phyloP scores from a whole-genome alignment of 2,888 invertebrate species.

The Megamerina dolium region DNA sequence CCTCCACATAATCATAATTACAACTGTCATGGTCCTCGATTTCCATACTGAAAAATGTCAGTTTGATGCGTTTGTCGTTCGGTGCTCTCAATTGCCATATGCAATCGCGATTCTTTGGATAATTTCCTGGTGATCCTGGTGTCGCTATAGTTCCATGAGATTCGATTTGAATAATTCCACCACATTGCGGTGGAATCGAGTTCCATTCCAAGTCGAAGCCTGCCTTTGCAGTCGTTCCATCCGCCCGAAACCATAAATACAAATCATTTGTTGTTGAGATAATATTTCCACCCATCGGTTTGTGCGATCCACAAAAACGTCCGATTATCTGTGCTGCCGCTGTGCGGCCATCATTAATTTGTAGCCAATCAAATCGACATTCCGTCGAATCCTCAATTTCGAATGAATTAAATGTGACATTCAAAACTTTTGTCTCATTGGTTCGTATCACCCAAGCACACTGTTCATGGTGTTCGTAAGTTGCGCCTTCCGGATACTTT shows the following conservation, averaged over 20 bases:
- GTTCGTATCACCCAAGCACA: constrained; percentile 80
- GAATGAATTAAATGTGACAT: constrained; percentile 73
- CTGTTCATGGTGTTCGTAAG: constrained; percentile 59
- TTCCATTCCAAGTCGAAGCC: constrained; percentile 80
- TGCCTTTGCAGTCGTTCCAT: constrained; percentile 56
- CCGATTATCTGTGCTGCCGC: constrained; percentile 68
- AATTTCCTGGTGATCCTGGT: constrained; percentile 83
- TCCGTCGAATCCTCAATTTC: constrained; percentile 59
- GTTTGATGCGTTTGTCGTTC: constrained; percentile 68
- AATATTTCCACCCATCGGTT: constrained; percentile 67
- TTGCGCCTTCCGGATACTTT: constrained; percentile 56
- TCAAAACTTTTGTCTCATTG: constrained; percentile 63
- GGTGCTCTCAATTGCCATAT: constrained; percentile 67
- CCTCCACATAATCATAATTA: constrained; percentile 68
- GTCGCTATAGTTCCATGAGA: constrained; percentile 71
- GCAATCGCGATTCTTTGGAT: constrained; percentile 79
- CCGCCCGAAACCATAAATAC: constrained; percentile 76
- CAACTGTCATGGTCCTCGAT: constrained; percentile 71
- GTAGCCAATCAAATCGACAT: constrained; percentile 66
- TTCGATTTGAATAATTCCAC: constrained; percentile 57
- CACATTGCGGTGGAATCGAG: constrained; percentile 67
- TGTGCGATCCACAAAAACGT: constrained; percentile 68
- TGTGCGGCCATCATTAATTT: constrained; percentile 81
- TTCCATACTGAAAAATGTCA: constrained; percentile 73
- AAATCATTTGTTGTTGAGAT: constrained; percentile 70